These are phyloP conservation scores for Dunckerocampus dactyliophorus DNA, from an alignment of 2,113 vertebrate species.

Conservation along the genomic window DNA sequence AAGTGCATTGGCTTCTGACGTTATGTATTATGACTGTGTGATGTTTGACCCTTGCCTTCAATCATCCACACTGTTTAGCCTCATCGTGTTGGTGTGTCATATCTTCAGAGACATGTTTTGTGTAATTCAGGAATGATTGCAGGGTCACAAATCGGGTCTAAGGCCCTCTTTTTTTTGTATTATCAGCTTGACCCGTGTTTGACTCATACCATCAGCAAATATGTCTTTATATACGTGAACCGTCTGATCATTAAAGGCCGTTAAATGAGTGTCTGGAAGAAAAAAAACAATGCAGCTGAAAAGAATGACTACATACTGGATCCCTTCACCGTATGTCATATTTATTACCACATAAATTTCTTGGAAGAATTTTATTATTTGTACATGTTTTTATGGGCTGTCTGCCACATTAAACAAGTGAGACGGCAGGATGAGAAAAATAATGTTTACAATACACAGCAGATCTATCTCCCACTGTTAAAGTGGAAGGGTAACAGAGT, in stretches of 20 bases:
- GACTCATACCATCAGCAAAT: not conserved
- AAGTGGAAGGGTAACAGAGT: not conserved
- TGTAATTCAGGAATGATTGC: not conserved
- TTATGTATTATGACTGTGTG: no score
- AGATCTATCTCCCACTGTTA: not conserved
- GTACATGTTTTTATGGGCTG: not conserved
- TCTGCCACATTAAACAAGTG: constrained; percentile 15
- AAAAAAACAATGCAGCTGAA: not conserved
- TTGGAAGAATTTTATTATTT: not conserved
- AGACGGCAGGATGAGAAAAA: not conserved
- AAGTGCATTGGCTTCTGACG: no score
- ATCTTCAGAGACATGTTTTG: not conserved
- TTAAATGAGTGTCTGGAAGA: constrained; percentile 3
- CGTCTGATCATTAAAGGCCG: not conserved
- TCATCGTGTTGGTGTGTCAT: not conserved
- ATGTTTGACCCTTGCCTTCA: not conserved
- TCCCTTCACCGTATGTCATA: not conserved
- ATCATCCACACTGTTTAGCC: not conserved
- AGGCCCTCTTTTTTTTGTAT: not conserved
- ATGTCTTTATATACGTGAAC: not conserved
- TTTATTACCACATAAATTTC: not conserved
- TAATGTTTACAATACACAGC: not conserved
- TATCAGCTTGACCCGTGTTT: not conserved
- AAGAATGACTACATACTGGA: not conserved
- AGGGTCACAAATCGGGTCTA: no score